phyloP scores from a whole-genome alignment of 2,888 invertebrate species.

The Volucella bombylans region DNA sequence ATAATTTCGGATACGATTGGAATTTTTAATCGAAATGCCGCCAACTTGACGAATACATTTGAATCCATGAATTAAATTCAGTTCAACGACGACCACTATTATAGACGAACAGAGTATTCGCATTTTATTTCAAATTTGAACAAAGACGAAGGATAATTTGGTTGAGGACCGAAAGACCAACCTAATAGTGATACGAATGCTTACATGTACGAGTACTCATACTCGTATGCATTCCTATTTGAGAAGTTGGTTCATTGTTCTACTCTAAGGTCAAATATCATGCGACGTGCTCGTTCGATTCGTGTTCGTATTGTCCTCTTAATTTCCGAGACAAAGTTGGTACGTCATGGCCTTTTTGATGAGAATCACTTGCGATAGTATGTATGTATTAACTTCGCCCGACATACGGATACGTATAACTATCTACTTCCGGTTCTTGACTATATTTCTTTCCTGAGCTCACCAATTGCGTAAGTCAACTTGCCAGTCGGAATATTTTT shows the following conservation, averaged over 20 bases:
- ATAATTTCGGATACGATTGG: constrained; percentile 71
- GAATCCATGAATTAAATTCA: constrained; percentile 64
- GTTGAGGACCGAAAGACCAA: too few species aligned
- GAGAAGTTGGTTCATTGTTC: background rate
- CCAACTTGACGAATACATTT: constrained; percentile 68
- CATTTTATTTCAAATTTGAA: too few species aligned
- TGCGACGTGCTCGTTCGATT: too few species aligned
- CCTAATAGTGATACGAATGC: too few species aligned
- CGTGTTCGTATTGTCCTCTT: too few species aligned
- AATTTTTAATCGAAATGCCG: constrained; percentile 73
- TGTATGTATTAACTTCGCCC: background rate
- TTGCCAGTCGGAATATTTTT: background rate
- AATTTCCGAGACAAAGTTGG: background rate
- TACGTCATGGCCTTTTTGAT: constrained; percentile 5
- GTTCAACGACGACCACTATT: constrained; percentile 5
- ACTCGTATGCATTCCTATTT: too few species aligned
- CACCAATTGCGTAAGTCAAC: constrained; percentile 23
- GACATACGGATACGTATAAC: too few species aligned
- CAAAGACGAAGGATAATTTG: too few species aligned
- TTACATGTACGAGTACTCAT: too few species aligned
- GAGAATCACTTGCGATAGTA: constrained; percentile 17
- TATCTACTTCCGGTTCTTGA: constrained; percentile 36
- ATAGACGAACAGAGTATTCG: too few species aligned
- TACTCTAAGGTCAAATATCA: background rate
- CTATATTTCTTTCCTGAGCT: background rate